Conservation (phyloP, 2,888 invertebrate species). For the Mycalesis mineus region DNA sequence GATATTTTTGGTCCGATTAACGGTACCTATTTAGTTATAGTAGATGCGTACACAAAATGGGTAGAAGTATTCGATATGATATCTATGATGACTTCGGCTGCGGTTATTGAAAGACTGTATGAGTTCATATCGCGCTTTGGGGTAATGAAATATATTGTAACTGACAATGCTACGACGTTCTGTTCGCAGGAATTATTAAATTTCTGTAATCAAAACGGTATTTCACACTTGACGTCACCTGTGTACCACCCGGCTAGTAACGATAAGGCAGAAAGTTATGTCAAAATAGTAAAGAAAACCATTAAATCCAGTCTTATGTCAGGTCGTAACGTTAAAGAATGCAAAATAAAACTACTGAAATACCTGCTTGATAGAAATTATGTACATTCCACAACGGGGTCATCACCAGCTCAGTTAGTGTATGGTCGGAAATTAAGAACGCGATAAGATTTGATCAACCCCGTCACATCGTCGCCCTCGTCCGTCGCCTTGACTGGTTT, state of each 20-base stretch:
- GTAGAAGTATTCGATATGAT: no score
- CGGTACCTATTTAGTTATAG: slow-evolving; percentile 15
- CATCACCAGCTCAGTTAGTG: no score
- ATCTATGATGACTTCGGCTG: no score
- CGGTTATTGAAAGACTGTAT: no score
- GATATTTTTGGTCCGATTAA: slow-evolving; percentile 15
- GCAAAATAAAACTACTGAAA: slow-evolving; percentile 19
- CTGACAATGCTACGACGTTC: slow-evolving; percentile 25
- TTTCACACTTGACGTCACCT: slow-evolving; percentile 24
- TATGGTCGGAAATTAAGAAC: no score
- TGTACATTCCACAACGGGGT: no score
- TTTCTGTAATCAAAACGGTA: slow-evolving; percentile 26
- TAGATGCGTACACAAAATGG: no score
- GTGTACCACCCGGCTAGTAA: slow-evolving; percentile 25
- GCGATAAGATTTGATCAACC: no score
- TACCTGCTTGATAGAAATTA: slow-evolving; percentile 17
- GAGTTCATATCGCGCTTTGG: no score
- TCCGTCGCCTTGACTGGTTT: no score
- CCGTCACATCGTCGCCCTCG: no score
- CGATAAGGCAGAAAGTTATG: slow-evolving; percentile 9
- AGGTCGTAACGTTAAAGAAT: slow-evolving; percentile 3
- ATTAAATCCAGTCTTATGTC: slow-evolving; percentile 22
- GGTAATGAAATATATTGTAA: no score
- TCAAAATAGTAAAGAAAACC: slow-evolving; percentile 30
- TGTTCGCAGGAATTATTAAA: slow-evolving; percentile 20